Evolutionary conservation across 53 echinoderm and acorn worm genomes (phyloP), one percentile per base, ranked within the genome.

Genomic region (Apostichopus leukothele): DNA sequence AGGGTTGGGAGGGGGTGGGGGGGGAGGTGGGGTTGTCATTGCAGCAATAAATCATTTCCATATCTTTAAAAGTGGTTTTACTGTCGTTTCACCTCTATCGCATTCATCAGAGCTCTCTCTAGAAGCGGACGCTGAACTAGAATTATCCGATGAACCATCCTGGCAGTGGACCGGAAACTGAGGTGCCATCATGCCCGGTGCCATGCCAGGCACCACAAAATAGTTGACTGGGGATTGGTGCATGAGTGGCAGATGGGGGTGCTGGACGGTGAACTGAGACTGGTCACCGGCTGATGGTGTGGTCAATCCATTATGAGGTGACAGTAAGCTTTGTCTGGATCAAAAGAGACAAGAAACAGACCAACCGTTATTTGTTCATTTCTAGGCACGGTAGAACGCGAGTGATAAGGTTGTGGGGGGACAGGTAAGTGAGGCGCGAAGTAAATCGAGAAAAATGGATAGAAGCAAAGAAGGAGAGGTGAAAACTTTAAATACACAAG

Each of bases 51-150:
- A 39, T 39, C 39, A 39, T 39, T 39, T 39, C 3, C 39, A 39
- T 39, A 39, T 39, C 39, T 39, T 39, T 39, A 39, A 39, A 27
- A 39, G 39, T 39, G 39, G 39, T 39, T 39, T 3, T 3, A 39
- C 39, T 39, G 39, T 39, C 39, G 12, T 51, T 57, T 60, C 89
- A 96, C 97, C 97, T 80, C 93, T 91, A 52, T 96, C 97, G 89
- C 92, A 95, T 89, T 96, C 97, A 90, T 96, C 97, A 0, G 97
- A 96, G 85, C 97, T 96, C 61, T 96, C 96, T 20, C 94, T 90
- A n/a, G 96, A 94, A 91, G 90, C 5, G 91, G 95, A 26, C 88
- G 89, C 51, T 90, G 75, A 84, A 63, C 84, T 84, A 16, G 84
- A 84, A 63, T 84, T 84, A 63, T 84, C 84, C n/a, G 84, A 84